A percentile compares a stretch with the other conserved stretches of the same genome.
These are phyloP conservation scores for Notothenia coriiceps DNA, from an alignment of 2,113 vertebrate genomes.

Conservation along the genomic window DNA sequence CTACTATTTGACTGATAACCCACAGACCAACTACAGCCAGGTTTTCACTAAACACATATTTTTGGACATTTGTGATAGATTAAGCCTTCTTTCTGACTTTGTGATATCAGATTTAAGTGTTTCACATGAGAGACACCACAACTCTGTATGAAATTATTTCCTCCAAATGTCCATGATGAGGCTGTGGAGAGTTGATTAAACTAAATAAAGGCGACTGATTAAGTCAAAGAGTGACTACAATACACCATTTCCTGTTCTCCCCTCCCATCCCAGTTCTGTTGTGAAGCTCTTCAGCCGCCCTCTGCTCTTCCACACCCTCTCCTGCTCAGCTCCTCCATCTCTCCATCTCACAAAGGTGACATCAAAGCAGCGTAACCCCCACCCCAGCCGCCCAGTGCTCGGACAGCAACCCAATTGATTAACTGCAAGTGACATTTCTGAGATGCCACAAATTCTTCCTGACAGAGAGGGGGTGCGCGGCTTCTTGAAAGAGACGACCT, in stretches of 20 bases:
- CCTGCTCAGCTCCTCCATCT: slow-evolving; percentile 4
- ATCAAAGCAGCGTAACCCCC: slow-evolving; percentile 47
- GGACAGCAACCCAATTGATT: slow-evolving; percentile 28
- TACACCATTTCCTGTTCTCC: too few species aligned
- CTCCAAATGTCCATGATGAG: too few species aligned
- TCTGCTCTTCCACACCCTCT: not conserved
- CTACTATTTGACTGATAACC: not conserved
- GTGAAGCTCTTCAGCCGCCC: not conserved
- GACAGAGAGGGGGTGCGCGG: slow-evolving; percentile 6
- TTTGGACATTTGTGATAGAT: too few species aligned
- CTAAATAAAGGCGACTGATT: too few species aligned
- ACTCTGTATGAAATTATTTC: too few species aligned
- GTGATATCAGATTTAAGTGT: too few species aligned
- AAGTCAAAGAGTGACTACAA: too few species aligned
- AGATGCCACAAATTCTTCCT: slow-evolving; percentile 67
- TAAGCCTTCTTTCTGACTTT: too few species aligned
- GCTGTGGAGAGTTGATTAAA: too few species aligned
- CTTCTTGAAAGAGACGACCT: slow-evolving; percentile 29
- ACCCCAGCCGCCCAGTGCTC: not conserved
- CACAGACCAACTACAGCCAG: not conserved
- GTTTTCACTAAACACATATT: too few species aligned
- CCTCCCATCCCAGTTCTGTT: not conserved
- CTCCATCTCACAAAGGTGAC: slow-evolving; percentile 33
- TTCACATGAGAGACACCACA: too few species aligned
- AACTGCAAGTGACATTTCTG: slow-evolving; percentile 65